Conservation (phyloP, 2,797 vertebrate genomes). For the Rachycentron canadum region DNA sequence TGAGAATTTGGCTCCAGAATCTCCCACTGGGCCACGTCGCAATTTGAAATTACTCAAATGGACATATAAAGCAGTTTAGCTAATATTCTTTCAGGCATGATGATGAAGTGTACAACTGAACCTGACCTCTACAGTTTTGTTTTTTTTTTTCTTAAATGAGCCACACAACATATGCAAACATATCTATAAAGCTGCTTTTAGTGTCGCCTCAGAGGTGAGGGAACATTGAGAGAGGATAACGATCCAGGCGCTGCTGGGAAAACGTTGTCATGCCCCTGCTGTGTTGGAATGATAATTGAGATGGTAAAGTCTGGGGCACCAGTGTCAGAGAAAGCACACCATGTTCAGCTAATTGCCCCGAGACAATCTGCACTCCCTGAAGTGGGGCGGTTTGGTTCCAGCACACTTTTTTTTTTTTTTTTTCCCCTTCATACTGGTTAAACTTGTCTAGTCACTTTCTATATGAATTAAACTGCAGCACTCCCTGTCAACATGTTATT, state of each 20-base stretch:
- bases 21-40: constrained; percentile 4
- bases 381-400: not conserved
- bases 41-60: constrained; percentile 18
- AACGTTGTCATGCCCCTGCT: constrained; percentile 32
- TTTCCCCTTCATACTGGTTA: constrained; percentile 53
- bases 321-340: constrained; percentile 31
- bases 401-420: not conserved
- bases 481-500: constrained; percentile 44
- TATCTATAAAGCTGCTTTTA: not conserved
- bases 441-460: constrained; percentile 70
- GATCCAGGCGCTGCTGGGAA: constrained; percentile 28
- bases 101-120: constrained; percentile 2
- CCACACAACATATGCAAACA: constrained; percentile 30
- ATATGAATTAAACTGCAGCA: constrained; percentile 22
- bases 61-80: constrained; percentile 15
- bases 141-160: not conserved
- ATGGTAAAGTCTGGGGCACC: constrained; percentile 33
- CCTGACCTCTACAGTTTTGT: constrained; percentile 24
- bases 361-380: not conserved
- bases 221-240: not conserved
- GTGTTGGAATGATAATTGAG: constrained; percentile 56
- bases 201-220: constrained; percentile 8
- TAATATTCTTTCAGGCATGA: not conserved
- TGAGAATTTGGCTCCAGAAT: constrained; percentile 30
- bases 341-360: constrained; percentile 24